Evolutionary conservation across 2,888 invertebrate genomes (phyloP), one percentile per base, ranked within the genome.

Genomic region (Mythimna pallens): DNA sequence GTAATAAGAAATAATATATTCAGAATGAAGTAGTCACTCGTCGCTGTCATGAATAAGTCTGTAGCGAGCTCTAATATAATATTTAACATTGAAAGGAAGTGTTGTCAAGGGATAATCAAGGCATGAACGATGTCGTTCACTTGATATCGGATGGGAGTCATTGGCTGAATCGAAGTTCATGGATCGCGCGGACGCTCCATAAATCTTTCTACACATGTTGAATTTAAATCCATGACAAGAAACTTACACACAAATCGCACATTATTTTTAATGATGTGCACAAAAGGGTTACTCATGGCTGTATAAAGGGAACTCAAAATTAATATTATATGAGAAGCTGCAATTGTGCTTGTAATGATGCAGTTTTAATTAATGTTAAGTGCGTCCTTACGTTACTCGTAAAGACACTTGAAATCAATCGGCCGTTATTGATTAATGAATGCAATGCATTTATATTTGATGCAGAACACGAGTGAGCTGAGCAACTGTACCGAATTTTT

Each of bases 121-220:
- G 86, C 92, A 93, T 94, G 92, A 95, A 94, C 90, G 93, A 94
- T 94, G 94, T 93, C 92, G 90, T 94, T 94, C 93, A 93, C 91
- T 92, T 89, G 88, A 88, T 93, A 93, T 92, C 90, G 88, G 84
- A 84, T 85, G 83, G 89, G 88, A 94, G 93, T 94, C 94, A 92
- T 90, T 93, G 94, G 85, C 93, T 92, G 92, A 91, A 88, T 86
- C 91, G 87, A 90, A 92, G 93, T 92, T 92, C 92, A 92, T 82
- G 88, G 89, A 89, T 90, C 89, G 84, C 81, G 83, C 75, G 80
- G 70, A 81, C 83, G 86, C 86, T 83, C 85, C 87, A 81, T 88
- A 89, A 90, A 90, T 82, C 80, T 85, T 78, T 81, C 79, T 82
- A 83, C 86, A 86, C 81, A 83, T 84, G 86, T 78, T 78, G 83